A percentile compares a stretch with the other conserved stretches of the same genome.
These are phyloP conservation scores for Rhynchophorus ferrugineus DNA, from an alignment of 1,140 invertebrate species.

Conservation along the genomic window DNA sequence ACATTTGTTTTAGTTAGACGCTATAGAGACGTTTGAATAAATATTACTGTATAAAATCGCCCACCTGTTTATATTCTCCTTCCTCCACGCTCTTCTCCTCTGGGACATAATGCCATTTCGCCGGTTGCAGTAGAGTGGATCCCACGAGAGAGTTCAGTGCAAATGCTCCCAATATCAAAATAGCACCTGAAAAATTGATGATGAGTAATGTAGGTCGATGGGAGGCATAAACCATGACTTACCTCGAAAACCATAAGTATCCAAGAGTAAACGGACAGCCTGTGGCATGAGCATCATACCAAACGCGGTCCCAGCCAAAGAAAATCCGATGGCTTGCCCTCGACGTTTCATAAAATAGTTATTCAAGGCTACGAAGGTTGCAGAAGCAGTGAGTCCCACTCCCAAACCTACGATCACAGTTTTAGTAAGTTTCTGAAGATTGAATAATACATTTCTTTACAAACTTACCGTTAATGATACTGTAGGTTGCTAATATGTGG, in stretches of 20 bases:
- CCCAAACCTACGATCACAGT: slow-evolving; percentile 58
- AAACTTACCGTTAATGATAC: slow-evolving; percentile 61
- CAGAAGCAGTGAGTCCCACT: slow-evolving; percentile 59
- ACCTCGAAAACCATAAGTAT: slow-evolving; percentile 49
- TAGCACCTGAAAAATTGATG: slow-evolving; percentile 44
- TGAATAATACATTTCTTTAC: background rate
- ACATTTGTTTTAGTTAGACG: slow-evolving; percentile 9
- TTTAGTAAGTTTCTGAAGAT: too few species aligned
- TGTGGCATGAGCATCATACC: slow-evolving; percentile 71
- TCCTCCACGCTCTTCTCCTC: slow-evolving; percentile 46
- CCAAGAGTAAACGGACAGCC: slow-evolving; percentile 52
- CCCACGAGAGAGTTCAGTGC: slow-evolving; percentile 59
- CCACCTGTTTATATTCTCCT: slow-evolving; percentile 40
- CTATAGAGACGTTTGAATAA: too few species aligned
- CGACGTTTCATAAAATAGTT: slow-evolving; percentile 66
- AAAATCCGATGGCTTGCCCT: slow-evolving; percentile 66
- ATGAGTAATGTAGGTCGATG: too few species aligned
- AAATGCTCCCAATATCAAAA: slow-evolving; percentile 56
- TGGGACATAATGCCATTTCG: slow-evolving; percentile 56
- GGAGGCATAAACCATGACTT: too few species aligned
- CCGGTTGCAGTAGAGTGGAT: slow-evolving; percentile 57
- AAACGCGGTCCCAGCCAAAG: slow-evolving; percentile 66
- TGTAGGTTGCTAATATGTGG: slow-evolving; percentile 65
- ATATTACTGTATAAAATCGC: slow-evolving; percentile 2
- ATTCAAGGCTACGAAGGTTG: slow-evolving; percentile 65